A percentile compares a stretch with the other conserved stretches of the same genome.
phyloP scores from a whole-genome alignment of 2,797 vertebrate species.

The Craterocephalus amniculus region DNA sequence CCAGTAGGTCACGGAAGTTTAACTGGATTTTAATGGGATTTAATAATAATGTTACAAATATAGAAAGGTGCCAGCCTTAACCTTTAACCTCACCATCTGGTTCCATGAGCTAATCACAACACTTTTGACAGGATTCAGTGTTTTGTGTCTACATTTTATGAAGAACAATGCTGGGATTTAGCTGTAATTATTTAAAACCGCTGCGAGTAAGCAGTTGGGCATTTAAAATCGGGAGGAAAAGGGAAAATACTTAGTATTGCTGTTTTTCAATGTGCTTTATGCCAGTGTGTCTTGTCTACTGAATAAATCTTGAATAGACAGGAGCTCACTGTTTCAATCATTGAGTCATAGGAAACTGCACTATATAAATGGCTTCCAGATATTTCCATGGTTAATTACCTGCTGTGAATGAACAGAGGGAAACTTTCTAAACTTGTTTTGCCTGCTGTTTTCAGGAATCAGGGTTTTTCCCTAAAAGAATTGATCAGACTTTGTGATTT shows the following conservation, averaged over 20 bases:
- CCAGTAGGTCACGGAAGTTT: conserved; percentile 7
- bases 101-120: conserved; percentile 8
- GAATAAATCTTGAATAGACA: conserved; percentile 58
- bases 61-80: conserved; percentile 15
- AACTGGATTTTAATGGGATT: not conserved
- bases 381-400: conserved; percentile 76
- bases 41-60: conserved; percentile 18
- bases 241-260: conserved; percentile 32
- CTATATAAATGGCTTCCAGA: conserved; percentile 74
- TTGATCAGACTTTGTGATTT: conserved; percentile 47
- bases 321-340: conserved; percentile 60
- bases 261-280: conserved; percentile 39
- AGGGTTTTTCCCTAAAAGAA: conserved; percentile 59
- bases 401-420: conserved; percentile 75
- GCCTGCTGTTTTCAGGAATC: conserved; percentile 65
- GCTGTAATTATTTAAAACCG: conserved; percentile 36
- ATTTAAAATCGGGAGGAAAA: conserved; percentile 27
- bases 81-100: conserved; percentile 29
- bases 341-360: conserved; percentile 69
- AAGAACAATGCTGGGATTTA: conserved; percentile 24
- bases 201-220: conserved; percentile 29
- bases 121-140: conserved; percentile 15
- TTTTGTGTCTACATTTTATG: conserved; percentile 23
- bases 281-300: conserved; percentile 38
- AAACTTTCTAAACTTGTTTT: conserved; percentile 61